Evolutionary conservation across 2,113 vertebrate genomes (phyloP), one percentile per base, ranked within the genome.

Genomic region (Corydoras sp.): DNA sequence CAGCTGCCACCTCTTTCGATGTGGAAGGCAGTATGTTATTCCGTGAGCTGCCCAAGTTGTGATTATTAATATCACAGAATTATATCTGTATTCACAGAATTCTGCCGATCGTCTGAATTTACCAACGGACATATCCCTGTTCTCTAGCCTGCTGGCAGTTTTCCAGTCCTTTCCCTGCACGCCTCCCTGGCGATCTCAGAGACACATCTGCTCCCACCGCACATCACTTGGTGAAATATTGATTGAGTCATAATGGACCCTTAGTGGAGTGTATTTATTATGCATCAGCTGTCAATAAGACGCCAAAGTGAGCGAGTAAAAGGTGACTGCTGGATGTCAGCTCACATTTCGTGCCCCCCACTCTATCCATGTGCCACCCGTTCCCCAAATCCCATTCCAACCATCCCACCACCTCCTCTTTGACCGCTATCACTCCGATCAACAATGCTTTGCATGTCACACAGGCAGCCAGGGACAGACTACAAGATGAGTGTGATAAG

Each of bases 241-340:
- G 88, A 90, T 89, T 88, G 85, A 83, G 86, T 82, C 86, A 91
- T 91, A 91, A 91, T 90, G 90, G 88, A 90, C 88, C 90, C 86
- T 90, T 85, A 89, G 87, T 91, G 87, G 87, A 91, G 90, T 89
- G 89, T 89, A 91, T 90, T 90, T 91, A 91, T 91, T 90, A 90
- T 91, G 90, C 90, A 90, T 90, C 88, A 89, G 86, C 84, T 89
- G 89, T 89, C 88, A 77, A 90, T 91, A 89, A 89, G 89, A 86
- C 77, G 84, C 79, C 85, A 87, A 85, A 85, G 85, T 82, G 83
- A 85, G 87, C 82, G 88, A 89, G 88, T 88, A 86, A 89, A 90
- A 86, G 88, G 88, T 90, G 89, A 88, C 85, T 86, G 85, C 79
- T 88, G 87, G 83, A 83, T 76, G 84, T 86, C 85, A 79, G 88